These are phyloP conservation scores for Sesamia inferens DNA, from an alignment of 2,888 invertebrate genomes.

Conservation along the genomic window DNA sequence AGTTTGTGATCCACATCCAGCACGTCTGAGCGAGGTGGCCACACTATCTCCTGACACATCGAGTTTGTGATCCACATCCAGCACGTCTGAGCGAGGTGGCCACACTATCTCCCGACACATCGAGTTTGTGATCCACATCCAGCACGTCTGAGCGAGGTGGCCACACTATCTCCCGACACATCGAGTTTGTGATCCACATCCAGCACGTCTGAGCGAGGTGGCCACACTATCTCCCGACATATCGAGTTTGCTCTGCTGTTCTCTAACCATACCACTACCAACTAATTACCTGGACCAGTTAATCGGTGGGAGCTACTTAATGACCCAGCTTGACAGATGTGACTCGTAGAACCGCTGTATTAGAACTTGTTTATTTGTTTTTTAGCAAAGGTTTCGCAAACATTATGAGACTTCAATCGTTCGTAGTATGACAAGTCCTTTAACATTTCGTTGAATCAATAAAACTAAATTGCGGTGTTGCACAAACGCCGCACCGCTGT, in stretches of 20 bases:
- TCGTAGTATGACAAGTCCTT: too few species aligned
- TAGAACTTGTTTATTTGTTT: background rate
- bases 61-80: too few species aligned
- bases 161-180: too few species aligned
- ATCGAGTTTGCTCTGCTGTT: constrained; percentile 2
- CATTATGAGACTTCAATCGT: background rate
- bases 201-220: too few species aligned
- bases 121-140: too few species aligned
- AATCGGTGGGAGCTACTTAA: background rate
- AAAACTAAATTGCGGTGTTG: background rate
- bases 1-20: background rate
- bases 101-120: too few species aligned
- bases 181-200: background rate
- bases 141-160: too few species aligned
- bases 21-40: background rate
- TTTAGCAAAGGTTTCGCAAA: background rate
- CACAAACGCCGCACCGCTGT: background rate
- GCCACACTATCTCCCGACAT: too few species aligned
- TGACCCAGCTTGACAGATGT: constrained; percentile 18
- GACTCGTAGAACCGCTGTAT: constrained; percentile 7
- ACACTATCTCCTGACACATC: background rate
- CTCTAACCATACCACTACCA: constrained; percentile 10
- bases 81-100: too few species aligned
- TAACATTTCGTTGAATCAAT: background rate
- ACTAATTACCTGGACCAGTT: background rate